phyloP scores from a whole-genome alignment of 2,113 vertebrate species.

The Hirundichthys speculiger region DNA sequence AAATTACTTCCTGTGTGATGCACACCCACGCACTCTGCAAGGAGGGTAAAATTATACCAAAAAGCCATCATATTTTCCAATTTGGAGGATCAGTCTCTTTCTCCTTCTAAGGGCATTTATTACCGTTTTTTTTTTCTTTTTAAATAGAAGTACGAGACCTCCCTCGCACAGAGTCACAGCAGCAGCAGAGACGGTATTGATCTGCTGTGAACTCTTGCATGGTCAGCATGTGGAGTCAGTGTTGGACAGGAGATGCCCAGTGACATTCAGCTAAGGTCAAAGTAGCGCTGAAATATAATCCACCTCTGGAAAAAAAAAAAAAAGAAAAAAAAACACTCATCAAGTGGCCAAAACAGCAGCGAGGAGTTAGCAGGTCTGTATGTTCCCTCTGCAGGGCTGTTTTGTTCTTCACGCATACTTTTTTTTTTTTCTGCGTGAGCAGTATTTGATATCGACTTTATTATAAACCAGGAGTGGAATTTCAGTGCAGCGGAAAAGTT shows the following conservation, averaged over 20 bases:
- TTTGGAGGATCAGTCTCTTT: too few relatives aligned
- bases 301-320: constrained; percentile 42
- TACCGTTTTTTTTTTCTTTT: constrained; percentile 28
- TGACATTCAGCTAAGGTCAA: constrained; percentile 76
- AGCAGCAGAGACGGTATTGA: constrained; percentile 60
- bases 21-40: too few relatives aligned
- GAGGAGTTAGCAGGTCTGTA: constrained; percentile 41
- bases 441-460: constrained; percentile 33
- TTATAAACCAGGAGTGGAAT: constrained; percentile 21
- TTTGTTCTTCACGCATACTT: constrained; percentile 33
- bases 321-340: constrained; percentile 26
- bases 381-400: constrained; percentile 43
- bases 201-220: constrained; percentile 58
- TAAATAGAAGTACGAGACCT: constrained; percentile 10
- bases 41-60: too few relatives aligned
- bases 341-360: constrained; percentile 33
- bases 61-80: too few relatives aligned
- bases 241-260: constrained; percentile 63
- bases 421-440: constrained; percentile 11
- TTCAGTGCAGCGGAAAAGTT: neutral
- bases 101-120: constrained; percentile 35
- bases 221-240: constrained; percentile 70
- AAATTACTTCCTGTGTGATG: neutral
- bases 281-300: constrained; percentile 63
- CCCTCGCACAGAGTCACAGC: constrained; percentile 10